Conservation (phyloP, 2,113 vertebrate species). For the Isichthys henryi region DNA sequence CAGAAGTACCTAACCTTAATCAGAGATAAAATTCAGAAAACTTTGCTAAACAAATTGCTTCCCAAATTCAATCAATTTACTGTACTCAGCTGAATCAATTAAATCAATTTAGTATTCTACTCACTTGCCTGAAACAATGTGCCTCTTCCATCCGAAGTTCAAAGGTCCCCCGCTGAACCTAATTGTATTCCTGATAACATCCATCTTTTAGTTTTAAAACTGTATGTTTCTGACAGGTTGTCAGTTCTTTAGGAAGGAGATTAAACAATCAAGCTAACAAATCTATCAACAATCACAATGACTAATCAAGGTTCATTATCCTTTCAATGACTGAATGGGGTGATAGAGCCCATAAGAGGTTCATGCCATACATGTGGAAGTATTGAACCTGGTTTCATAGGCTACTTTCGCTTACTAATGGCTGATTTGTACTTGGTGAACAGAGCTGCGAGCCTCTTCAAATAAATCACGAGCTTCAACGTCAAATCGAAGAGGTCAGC, state of each 20-base stretch:
- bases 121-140: not conserved
- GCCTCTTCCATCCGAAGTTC: not conserved
- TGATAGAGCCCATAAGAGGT: not conserved
- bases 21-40: not conserved
- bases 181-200: not conserved
- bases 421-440: not conserved
- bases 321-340: not conserved
- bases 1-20: not conserved
- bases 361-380: not conserved
- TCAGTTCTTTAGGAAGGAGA: not conserved
- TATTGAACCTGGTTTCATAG: not conserved
- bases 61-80: not conserved
- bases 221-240: not conserved
- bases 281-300: not conserved
- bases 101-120: not conserved
- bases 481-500: not conserved
- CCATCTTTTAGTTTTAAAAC: not conserved
- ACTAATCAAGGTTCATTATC: constrained; percentile 11
- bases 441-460: not conserved
- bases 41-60: constrained; percentile 1
- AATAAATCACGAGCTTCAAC: not conserved
- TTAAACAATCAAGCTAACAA: not conserved
- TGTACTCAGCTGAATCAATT: not conserved
- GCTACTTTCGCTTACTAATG: not conserved
- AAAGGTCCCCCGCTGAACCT: not conserved